Conservation (phyloP, 2,113 vertebrate species). For the Carassius auratus region DNA sequence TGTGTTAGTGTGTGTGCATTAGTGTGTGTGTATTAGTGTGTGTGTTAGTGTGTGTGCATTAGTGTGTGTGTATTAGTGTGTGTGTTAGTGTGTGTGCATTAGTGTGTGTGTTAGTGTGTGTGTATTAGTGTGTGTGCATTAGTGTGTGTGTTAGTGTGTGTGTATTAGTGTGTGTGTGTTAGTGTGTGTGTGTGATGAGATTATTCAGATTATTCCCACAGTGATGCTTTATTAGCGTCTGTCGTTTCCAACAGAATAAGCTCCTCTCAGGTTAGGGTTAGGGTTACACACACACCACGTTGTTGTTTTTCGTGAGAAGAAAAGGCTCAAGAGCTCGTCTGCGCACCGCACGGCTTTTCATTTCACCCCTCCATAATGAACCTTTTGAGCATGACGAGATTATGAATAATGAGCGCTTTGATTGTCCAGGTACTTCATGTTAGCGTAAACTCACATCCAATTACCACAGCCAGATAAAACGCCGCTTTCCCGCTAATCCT, state of each 20-base stretch:
- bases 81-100: neutral
- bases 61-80: neutral
- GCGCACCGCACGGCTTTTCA: neutral
- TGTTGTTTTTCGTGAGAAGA: neutral
- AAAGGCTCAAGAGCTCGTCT: neutral
- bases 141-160: neutral
- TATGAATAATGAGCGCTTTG: conserved; percentile 22
- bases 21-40: no score
- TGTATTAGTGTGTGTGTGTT: neutral
- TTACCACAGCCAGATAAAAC: conserved; percentile 5
- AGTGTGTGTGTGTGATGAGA: no score
- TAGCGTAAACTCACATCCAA: conserved; percentile 5
- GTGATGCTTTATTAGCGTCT: neutral
- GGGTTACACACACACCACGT: neutral
- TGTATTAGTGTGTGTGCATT: neutral
- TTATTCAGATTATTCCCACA: neutral
- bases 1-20: no score
- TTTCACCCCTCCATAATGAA: neutral
- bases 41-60: no score
- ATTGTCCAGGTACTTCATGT: conserved; percentile 25
- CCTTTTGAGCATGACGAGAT: neutral
- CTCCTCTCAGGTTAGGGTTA: neutral
- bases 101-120: neutral
- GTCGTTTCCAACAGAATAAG: neutral
- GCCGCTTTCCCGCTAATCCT: neutral